Conservation (phyloP, 1,140 invertebrate species). For the Samia ricini region DNA sequence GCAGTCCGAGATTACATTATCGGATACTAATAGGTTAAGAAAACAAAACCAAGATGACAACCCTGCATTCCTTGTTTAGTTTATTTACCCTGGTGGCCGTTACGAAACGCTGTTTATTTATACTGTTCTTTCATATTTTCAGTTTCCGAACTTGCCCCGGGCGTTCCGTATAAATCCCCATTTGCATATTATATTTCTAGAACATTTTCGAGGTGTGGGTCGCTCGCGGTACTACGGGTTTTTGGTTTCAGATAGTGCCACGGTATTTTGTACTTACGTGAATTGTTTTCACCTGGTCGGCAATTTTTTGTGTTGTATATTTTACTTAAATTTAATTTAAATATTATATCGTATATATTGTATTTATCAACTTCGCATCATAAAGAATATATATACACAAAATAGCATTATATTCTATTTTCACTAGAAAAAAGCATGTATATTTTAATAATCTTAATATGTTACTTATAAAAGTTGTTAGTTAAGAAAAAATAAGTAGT, state of each 20-base stretch:
- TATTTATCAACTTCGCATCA: no score
- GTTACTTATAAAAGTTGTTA: no score
- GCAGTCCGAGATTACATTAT: not conserved
- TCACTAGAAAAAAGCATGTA: no score
- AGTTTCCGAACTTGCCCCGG: not conserved
- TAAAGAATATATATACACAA: no score
- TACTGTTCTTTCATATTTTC: slow-evolving; percentile 5
- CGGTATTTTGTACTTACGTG: not conserved
- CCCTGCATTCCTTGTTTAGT: not conserved
- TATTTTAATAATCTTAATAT: no score
- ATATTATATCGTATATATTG: no score
- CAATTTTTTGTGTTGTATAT: no score
- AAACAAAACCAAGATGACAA: not conserved
- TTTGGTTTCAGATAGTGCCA: not conserved
- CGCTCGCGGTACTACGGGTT: not conserved
- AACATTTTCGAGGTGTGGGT: not conserved
- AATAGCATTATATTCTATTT: no score
- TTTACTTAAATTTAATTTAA: no score
- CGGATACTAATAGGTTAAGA: not conserved
- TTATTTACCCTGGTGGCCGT: not conserved
- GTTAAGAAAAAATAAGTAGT: no score
- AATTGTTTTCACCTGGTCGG: not conserved
- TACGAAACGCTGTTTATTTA: not conserved
- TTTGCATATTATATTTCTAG: slow-evolving; percentile 8
- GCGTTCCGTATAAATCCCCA: slow-evolving; percentile 5